Evolutionary conservation across 2,113 vertebrate genomes (phyloP), one percentile per base, ranked within the genome.

Genomic region (Nerophis lumbriciformis): DNA sequence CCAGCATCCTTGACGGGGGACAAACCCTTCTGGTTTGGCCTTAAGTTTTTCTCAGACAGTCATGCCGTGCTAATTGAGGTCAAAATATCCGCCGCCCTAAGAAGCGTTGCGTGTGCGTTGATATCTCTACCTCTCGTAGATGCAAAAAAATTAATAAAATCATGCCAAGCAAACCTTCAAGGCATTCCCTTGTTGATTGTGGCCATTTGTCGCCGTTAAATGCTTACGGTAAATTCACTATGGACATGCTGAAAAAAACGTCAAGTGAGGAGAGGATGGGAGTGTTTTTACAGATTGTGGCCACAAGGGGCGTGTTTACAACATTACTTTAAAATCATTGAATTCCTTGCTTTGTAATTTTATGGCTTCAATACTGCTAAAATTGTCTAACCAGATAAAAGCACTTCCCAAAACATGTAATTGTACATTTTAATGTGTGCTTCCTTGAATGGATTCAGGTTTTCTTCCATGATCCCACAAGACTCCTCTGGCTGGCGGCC

Each of bases 31-130:
- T 63, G 72, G 80, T 78, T 85, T 81, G 79, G 74, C 82, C 86
- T 76, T 82, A 73, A 76, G 73, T 79, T 76, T 73, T 73, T 50
- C 73, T 75, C 63, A 68, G 71, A 72, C 49, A 62, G 60, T 55
- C 67, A 47, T 68, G 53, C 63, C 49, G 55, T 71, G 66, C 50
- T 85, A 86, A 88, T 83, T 84, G 82, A 81, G 83, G 84, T 86
- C 73, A 77, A 66, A 50, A 73, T 76, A 79, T 80, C 71, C 0
- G 11, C 15, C 45, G 13, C 0, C 19, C 51, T 21, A 12, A 5
- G 6, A 15, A 37, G 36, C 10, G 6, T 9, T 14, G 71, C 81
- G 75, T 74, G 72, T 7, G 44, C 52, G 56, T 68, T 47, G 52
- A 70, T 77, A 15, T 63, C 51, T 71, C 59, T 61, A 16, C 62